These are phyloP conservation scores for Bombus pyrosoma DNA, from an alignment of 1,140 invertebrate genomes.

Conservation along the genomic window DNA sequence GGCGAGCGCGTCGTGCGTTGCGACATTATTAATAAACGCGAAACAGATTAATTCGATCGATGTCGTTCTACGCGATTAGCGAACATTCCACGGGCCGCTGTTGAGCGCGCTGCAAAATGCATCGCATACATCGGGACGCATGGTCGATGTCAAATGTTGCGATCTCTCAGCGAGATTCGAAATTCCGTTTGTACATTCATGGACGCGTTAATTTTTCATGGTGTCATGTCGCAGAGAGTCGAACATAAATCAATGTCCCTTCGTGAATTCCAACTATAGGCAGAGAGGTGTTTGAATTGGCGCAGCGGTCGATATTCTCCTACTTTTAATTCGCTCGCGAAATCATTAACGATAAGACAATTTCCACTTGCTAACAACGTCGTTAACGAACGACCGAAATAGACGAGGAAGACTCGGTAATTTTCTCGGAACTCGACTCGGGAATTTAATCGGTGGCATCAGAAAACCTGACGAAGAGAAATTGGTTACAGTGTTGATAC, in stretches of 20 bases:
- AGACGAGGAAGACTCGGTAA: not conserved
- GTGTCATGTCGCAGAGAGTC: not conserved
- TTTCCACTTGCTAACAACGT: conserved; percentile 36
- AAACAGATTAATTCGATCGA: conserved; percentile 21
- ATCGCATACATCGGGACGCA: not conserved
- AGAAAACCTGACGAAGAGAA: conserved; percentile 27
- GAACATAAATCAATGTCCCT: not conserved
- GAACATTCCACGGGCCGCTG: not conserved
- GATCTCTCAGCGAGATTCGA: not conserved
- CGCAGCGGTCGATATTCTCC: not conserved
- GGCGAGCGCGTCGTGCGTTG: too few relatives aligned
- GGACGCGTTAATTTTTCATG: not conserved
- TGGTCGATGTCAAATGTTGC: not conserved
- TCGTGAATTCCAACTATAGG: not conserved
- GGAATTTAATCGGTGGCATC: conserved; percentile 7
- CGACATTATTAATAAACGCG: conserved; percentile 29
- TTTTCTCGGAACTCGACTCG: conserved; percentile 5
- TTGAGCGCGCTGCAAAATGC: not conserved
- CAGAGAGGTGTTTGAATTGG: not conserved
- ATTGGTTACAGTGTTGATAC: not conserved
- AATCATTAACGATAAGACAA: conserved; percentile 47
- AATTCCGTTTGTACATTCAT: not conserved
- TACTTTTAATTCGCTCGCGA: too few relatives aligned
- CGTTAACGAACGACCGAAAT: conserved; percentile 33
- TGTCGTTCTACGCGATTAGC: conserved; percentile 20